These are phyloP conservation scores for Andrena bicolor DNA, from an alignment of 2,888 invertebrate species.

Conservation along the genomic window DNA sequence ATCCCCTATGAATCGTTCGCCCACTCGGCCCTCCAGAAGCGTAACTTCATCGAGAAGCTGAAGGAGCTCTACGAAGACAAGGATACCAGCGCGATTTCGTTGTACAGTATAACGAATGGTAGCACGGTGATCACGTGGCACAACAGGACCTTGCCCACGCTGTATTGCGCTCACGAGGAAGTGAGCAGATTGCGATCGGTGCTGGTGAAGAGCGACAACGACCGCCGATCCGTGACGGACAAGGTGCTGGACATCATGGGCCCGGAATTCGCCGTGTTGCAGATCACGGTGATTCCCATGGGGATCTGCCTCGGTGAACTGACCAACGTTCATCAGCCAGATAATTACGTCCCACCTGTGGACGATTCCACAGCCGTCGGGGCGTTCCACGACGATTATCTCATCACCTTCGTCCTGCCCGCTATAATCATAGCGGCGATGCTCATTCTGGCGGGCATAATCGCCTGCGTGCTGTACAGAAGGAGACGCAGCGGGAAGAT, in stretches of 20 bases:
- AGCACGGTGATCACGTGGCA: constrained; percentile 92
- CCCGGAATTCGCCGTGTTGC: constrained; percentile 89
- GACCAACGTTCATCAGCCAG: constrained; percentile 82
- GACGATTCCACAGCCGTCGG: constrained; percentile 83
- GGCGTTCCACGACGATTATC: constrained; percentile 88
- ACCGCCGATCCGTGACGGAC: constrained; percentile 84
- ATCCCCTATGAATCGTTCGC: constrained; percentile 89
- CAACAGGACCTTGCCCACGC: constrained; percentile 91
- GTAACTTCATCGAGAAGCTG: constrained; percentile 93
- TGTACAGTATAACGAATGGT: constrained; percentile 89
- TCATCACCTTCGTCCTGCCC: constrained; percentile 95
- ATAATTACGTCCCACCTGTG: constrained; percentile 77
- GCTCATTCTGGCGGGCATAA: constrained; percentile 93
- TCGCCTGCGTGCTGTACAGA: constrained; percentile 95
- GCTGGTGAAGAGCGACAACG: constrained; percentile 89
- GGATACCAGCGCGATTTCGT: constrained; percentile 90
- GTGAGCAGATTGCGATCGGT: constrained; percentile 90
- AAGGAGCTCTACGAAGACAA: constrained; percentile 91
- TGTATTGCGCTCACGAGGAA: constrained; percentile 91
- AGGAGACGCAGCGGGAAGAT: constrained; percentile 94
- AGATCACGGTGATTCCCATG: constrained; percentile 86
- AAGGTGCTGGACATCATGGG: constrained; percentile 89
- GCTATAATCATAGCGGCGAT: constrained; percentile 95
- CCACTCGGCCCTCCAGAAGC: constrained; percentile 90
- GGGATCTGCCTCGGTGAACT: constrained; percentile 86